Base-by-base conservation (phyloP, 2,888 invertebrate genomes). In the Idaea dimidiata region DNA sequence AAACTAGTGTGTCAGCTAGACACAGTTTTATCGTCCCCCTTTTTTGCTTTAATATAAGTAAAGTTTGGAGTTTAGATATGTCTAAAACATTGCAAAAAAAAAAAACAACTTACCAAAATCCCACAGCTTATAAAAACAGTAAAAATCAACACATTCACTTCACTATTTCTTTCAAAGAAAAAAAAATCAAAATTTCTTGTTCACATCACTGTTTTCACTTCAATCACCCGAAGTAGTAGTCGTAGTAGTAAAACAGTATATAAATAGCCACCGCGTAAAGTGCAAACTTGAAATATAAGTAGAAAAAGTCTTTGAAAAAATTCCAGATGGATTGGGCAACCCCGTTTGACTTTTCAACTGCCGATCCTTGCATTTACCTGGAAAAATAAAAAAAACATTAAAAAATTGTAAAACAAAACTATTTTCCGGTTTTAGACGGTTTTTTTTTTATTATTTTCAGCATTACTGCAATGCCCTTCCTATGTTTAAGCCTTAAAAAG, bases 181-280 rank as follows among this genome's bases (percentile, higher is more conserved):
- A 59, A 66, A 63, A 59, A 63, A 61, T 61, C 59, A 55, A 66
- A 69, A 61, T 59, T 59, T 57, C 59, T 62, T 16, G 54, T 62
- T 88, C 88, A 89, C 89, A 88, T 88, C 71, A 70, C 82, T 70
- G 70, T 14, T 74, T 67, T 72, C 73, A 75, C 68, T 8, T 43
- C 59, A 64, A 68, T 80, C 77, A 86, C 24, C 85, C 86, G 71
- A 90, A 84, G 78, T 88, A 91, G 69, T 86, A 86, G 66, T 91
- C 91, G 74, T 88, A 91, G 67, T 86, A 86, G 69, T 89, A 90
- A 68, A 91, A 90, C 8, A 91, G 18, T 0, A 87, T 70, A 68
- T 89, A 92, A 43, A 92, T 84, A 0, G 80, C 77, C 54, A 92
- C 57, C 0, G 92, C 91, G 69, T 91, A 91, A 0, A 88, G 62